Conservation (phyloP, 2,797 vertebrate species). For the Enteromius thamalakanensis region DNA sequence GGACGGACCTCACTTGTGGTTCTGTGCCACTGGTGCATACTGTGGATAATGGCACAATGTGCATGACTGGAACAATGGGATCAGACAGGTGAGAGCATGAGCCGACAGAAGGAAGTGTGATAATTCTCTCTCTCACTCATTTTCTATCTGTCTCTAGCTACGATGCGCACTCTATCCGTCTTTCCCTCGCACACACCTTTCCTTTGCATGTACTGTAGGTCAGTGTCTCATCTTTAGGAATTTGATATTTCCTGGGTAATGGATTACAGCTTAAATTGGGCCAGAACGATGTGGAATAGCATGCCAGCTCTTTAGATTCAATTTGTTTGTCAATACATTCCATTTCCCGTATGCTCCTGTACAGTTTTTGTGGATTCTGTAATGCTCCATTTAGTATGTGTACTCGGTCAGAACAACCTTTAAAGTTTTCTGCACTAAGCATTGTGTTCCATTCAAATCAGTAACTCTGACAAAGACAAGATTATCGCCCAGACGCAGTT, state of each 20-base stretch:
- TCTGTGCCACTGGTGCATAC: slow-evolving; percentile 10
- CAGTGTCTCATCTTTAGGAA: slow-evolving; percentile 20
- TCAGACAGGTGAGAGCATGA: slow-evolving; percentile 37
- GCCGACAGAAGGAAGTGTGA: slow-evolving; percentile 25
- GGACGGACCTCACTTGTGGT: slow-evolving; percentile 16
- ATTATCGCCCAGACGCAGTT: slow-evolving; percentile 1
- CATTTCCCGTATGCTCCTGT: neutral
- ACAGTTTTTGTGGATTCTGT: neutral
- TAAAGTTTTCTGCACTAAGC: neutral
- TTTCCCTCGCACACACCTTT: slow-evolving; percentile 3
- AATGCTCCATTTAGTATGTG: neutral
- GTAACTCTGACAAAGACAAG: neutral
- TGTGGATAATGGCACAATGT: slow-evolving; percentile 50
- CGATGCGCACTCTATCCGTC: neutral
- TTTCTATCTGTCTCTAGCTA: slow-evolving; percentile 22
- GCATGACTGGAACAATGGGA: slow-evolving; percentile 48
- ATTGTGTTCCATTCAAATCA: neutral
- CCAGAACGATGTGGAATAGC: neutral
- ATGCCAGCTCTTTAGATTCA: neutral
- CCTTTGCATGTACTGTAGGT: slow-evolving; percentile 28
- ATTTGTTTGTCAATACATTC: slow-evolving; percentile 10
- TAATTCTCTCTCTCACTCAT: slow-evolving; percentile 16
- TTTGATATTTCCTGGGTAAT: slow-evolving; percentile 15
- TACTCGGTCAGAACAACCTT: neutral
- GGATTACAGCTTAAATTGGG: slow-evolving; percentile 30